These are phyloP conservation scores for Cassiopea xamachana DNA, from an alignment of 30 jellyfish, hydroid and myxozoan species.

Conservation along the genomic window DNA sequence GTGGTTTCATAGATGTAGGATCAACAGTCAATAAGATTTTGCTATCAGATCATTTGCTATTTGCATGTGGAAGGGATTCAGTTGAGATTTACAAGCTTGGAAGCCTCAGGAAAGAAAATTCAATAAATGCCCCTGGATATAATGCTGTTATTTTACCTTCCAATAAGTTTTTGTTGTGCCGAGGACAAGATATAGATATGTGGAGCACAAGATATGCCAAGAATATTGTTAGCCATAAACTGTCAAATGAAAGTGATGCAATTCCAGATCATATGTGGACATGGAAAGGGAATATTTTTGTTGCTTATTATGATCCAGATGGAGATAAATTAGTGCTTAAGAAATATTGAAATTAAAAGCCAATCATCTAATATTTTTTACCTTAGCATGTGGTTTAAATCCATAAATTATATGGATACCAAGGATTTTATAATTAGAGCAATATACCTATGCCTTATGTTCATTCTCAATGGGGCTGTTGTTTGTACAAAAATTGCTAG, in stretches of 20 bases:
- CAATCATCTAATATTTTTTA: not conserved
- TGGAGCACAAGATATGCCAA: slow-evolving; percentile 61
- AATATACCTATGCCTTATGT: no score
- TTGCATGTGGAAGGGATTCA: slow-evolving; percentile 59
- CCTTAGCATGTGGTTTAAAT: no score
- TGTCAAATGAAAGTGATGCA: slow-evolving; percentile 10
- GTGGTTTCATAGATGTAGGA: slow-evolving; percentile 20
- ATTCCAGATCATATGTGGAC: slow-evolving; percentile 59
- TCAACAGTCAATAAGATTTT: slow-evolving; percentile 29
- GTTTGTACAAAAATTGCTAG: no score
- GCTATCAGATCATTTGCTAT: slow-evolving; percentile 50
- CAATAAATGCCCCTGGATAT: slow-evolving; percentile 32
- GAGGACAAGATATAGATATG: slow-evolving; percentile 45
- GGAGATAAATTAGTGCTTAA: not conserved
- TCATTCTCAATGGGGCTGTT: no score
- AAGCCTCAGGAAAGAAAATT: slow-evolving; percentile 54
- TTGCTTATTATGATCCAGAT: slow-evolving; percentile 21
- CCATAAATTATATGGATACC: no score
- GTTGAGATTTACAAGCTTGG: slow-evolving; percentile 66
- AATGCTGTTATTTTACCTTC: slow-evolving; percentile 50
- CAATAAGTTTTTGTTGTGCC: slow-evolving; percentile 38
- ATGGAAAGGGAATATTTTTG: slow-evolving; percentile 22
- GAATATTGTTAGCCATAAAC: slow-evolving; percentile 29
- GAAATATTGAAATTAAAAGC: not conserved
- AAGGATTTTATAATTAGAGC: no score